Percentiles rank a stretch among this genome's conserved stretches.
Evolutionary conservation across 2,113 vertebrate species (phyloP).

Genomic region (Arenaria interpres): DNA sequence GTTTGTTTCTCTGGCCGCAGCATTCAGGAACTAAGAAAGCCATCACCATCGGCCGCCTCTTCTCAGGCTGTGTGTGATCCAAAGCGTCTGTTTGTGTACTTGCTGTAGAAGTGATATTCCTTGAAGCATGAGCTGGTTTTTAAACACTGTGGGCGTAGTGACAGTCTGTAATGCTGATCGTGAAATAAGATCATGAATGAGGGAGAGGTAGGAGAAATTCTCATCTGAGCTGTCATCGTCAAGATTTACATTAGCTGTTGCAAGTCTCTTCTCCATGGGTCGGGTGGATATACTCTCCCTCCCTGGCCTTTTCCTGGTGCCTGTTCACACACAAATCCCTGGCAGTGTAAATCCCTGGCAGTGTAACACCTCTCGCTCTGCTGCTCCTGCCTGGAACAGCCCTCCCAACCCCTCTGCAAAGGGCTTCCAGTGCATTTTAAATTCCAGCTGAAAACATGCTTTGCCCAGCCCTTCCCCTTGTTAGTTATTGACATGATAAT

Average conservation of each 20-base stretch:
- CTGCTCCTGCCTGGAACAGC: background rate
- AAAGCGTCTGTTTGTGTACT: background rate
- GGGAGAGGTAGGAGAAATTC: background rate
- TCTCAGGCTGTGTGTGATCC: accelerated
- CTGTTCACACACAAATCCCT: background rate
- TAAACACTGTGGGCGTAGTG: conserved; percentile 11
- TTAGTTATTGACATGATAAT: background rate
- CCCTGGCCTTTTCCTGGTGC: background rate
- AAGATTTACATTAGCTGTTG: background rate
- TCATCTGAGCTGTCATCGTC: background rate
- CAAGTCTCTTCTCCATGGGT: background rate
- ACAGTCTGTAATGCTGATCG: background rate
- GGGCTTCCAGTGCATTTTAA: background rate
- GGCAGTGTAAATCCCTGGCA: background rate
- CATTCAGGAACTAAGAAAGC: background rate
- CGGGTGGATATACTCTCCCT: background rate
- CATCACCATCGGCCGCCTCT: background rate
- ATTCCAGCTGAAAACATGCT: background rate
- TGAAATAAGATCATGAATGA: background rate
- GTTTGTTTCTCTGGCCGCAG: background rate
- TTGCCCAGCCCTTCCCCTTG: background rate
- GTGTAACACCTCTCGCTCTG: background rate
- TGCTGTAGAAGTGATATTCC: conserved; percentile 21
- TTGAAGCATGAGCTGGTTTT: conserved; percentile 46
- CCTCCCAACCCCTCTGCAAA: background rate